Evolutionary conservation across 2,797 vertebrate genomes (phyloP).

Genomic region (Amblyraja radiata): DNA sequence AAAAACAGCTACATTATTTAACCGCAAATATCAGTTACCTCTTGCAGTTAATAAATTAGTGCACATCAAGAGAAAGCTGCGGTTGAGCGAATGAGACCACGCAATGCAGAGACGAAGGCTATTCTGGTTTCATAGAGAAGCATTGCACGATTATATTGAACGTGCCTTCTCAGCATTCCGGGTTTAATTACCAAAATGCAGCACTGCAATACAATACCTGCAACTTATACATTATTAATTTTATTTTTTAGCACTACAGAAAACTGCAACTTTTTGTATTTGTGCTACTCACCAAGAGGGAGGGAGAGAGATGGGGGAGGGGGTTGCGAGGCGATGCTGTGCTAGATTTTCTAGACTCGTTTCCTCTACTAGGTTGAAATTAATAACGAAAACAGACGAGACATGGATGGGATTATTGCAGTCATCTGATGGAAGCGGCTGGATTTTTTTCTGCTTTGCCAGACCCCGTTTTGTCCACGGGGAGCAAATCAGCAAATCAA

Average conservation of each 20-base stretch:
- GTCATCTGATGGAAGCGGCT: background rate
- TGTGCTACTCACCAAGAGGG: background rate
- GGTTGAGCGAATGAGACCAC: background rate
- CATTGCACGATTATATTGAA: background rate
- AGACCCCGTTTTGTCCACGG: background rate
- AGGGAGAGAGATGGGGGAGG: background rate
- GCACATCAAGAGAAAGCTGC: background rate
- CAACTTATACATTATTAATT: background rate
- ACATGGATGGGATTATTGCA: background rate
- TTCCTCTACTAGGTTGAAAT: background rate
- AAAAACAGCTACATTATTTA: background rate
- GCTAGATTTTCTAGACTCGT: background rate
- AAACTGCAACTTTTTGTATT: background rate
- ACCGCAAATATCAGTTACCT: background rate
- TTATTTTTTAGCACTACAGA: background rate
- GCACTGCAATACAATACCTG: background rate
- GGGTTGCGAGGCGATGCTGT: constrained; percentile 5
- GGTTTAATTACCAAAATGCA: background rate
- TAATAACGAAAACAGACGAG: background rate
- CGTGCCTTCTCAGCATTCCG: background rate
- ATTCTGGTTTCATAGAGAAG: background rate
- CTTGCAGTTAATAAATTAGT: background rate
- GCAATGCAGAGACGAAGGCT: background rate
- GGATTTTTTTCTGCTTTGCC: background rate
- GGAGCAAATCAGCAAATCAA: background rate